Evolutionary conservation across 2,113 vertebrate species (phyloP).

Genomic region (Spermophilus dauricus): DNA sequence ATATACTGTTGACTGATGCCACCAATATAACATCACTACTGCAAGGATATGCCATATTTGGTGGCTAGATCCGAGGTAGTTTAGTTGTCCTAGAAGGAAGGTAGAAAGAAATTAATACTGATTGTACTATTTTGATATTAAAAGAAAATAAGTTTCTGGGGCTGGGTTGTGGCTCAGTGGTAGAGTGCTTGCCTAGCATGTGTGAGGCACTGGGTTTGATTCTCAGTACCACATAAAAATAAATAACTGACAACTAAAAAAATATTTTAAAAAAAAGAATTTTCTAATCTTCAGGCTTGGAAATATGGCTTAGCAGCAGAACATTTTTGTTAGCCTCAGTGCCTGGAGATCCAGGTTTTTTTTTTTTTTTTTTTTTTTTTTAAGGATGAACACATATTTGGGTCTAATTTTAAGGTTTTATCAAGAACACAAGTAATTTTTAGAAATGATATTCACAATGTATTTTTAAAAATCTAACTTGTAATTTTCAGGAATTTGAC

Average conservation of each 20-base stretch:
- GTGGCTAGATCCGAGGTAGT: slow-evolving; percentile 98
- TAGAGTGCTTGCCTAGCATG: too few species aligned
- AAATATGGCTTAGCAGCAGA: neutral
- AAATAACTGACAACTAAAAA: too few species aligned
- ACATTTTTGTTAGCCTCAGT: neutral
- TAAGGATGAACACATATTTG: neutral
- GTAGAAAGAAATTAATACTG: neutral
- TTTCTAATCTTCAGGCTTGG: too few species aligned
- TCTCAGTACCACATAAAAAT: too few species aligned
- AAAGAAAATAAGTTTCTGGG: neutral
- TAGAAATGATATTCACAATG: neutral
- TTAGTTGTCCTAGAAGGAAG: slow-evolving; percentile 93
- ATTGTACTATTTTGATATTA: neutral
- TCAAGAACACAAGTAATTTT: neutral
- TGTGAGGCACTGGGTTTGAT: too few species aligned
- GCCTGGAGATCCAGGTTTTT: too few species aligned
- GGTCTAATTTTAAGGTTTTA: slow-evolving; percentile 51
- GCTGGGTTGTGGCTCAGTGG: too few species aligned
- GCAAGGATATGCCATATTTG: slow-evolving; percentile 98
- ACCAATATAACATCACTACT: slow-evolving; percentile 98
- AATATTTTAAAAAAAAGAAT: too few species aligned
- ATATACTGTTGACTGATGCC: slow-evolving; percentile 96
- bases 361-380: too few species aligned
- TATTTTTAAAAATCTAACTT: slow-evolving; percentile 23
- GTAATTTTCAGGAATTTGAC: slow-evolving; percentile 58